These are phyloP conservation scores for Lycophotia porphyrea DNA, from an alignment of 2,888 invertebrate genomes.

Conservation along the genomic window DNA sequence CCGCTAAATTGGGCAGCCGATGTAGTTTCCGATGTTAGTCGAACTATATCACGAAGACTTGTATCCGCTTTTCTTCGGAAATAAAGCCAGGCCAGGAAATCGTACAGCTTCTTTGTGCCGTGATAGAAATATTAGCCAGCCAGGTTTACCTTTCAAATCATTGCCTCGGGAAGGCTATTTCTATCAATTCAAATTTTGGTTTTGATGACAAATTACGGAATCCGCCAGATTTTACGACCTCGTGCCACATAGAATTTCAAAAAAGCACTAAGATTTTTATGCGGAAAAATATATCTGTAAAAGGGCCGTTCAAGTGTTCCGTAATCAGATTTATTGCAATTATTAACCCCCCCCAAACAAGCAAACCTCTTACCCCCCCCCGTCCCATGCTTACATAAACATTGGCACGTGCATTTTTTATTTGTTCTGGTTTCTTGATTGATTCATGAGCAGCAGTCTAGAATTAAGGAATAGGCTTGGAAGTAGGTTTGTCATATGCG, in stretches of 20 bases:
- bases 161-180: neutral
- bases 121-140: neutral
- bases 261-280: neutral
- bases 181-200: neutral
- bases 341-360: too few relatives aligned
- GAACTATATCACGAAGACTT: neutral
- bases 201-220: neutral
- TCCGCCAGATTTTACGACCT: neutral
- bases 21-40: conserved; percentile 13
- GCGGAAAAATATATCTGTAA: neutral
- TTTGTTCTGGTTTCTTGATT: too few relatives aligned
- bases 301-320: too few relatives aligned
- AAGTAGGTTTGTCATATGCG: too few relatives aligned
- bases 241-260: neutral
- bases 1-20: conserved; percentile 29
- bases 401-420: too few relatives aligned
- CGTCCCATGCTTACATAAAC: too few relatives aligned
- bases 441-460: too few relatives aligned
- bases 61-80: neutral
- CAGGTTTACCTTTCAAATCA: neutral
- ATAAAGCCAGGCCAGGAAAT: neutral
- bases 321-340: too few relatives aligned
- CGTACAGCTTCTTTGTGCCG: neutral
- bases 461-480: too few relatives aligned
- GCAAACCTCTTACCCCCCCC: too few relatives aligned